A percentile compares a stretch with the other conserved stretches of the same genome.
Conservation (phyloP, 2,888 invertebrate species). For the Apoda limacodes region DNA sequence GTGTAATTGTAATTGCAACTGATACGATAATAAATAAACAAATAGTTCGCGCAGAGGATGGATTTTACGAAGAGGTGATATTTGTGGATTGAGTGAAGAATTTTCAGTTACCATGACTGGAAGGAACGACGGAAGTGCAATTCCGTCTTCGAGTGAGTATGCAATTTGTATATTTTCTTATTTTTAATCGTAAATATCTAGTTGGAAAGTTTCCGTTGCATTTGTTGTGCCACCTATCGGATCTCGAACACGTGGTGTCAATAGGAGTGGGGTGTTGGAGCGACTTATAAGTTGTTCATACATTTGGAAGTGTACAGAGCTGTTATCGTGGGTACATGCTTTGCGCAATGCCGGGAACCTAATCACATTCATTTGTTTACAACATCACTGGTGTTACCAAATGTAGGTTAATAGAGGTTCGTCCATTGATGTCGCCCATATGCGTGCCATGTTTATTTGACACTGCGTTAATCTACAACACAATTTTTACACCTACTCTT, state of each 20-base stretch:
- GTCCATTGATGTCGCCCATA: conserved; percentile 58
- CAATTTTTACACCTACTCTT: too few relatives aligned
- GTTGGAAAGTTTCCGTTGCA: too few relatives aligned
- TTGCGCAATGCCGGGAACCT: conserved; percentile 44
- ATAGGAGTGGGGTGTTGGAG: too few relatives aligned
- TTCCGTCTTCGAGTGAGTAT: conserved; percentile 66
- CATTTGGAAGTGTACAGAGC: conserved; percentile 36
- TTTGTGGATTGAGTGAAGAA: conserved; percentile 50
- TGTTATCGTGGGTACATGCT: conserved; percentile 56
- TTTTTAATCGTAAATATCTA: too few relatives aligned
- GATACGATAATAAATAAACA: too few relatives aligned
- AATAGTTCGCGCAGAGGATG: conserved; percentile 48
- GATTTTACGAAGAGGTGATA: conserved; percentile 58
- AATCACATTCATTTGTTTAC: conserved; percentile 54
- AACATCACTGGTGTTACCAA: conserved; percentile 58
- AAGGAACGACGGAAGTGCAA: conserved; percentile 67
- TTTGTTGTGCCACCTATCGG: too few relatives aligned
- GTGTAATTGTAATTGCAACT: too few relatives aligned
- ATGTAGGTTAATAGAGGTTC: conserved; percentile 65
- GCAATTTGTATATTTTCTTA: conserved; percentile 27
- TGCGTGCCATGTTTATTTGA: conserved; percentile 60
- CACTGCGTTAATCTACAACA: conserved; percentile 49
- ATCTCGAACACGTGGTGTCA: too few relatives aligned
- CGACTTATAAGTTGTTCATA: conserved; percentile 33
- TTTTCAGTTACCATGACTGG: conserved; percentile 61